Conservation (phyloP, 2,113 vertebrate species). For the Cololabis saira region DNA sequence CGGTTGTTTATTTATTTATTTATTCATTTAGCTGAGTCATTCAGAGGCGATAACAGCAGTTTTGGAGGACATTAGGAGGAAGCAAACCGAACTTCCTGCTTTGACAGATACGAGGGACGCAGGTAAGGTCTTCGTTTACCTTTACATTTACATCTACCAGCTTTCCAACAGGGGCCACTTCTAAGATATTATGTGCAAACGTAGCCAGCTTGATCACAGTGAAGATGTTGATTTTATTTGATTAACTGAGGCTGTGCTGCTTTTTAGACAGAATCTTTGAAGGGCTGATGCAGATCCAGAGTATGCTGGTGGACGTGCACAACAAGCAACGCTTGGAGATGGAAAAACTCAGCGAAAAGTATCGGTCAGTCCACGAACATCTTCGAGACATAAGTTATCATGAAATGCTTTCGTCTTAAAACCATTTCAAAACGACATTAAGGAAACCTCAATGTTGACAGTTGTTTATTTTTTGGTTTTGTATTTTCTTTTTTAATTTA, state of each 20-base stretch:
- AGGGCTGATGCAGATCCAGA: conserved; percentile 45
- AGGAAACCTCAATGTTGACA: too few species aligned
- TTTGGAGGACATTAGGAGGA: conserved; percentile 75
- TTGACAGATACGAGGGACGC: conserved; percentile 70
- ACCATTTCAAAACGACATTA: too few species aligned
- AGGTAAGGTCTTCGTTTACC: conserved; percentile 18
- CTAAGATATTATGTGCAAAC: too few species aligned
- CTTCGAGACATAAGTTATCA: not conserved
- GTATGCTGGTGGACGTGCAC: conserved; percentile 39
- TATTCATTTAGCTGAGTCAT: conserved; percentile 27
- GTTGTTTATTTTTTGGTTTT: too few species aligned
- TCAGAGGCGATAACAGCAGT: conserved; percentile 52
- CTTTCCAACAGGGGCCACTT: too few species aligned
- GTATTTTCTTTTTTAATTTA: too few species aligned
- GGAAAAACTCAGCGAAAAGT: conserved; percentile 41
- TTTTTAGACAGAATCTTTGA: conserved; percentile 44
- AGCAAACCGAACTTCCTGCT: conserved; percentile 76
- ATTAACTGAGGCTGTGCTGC: conserved; percentile 1
- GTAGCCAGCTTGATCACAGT: too few species aligned
- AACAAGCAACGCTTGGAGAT: conserved; percentile 53
- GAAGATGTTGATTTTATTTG: too few species aligned
- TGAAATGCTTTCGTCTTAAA: not conserved
- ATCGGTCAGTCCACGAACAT: conserved; percentile 49
- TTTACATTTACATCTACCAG: too few species aligned
- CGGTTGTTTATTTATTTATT: not conserved